Percentiles rank a stretch among this genome's conserved stretches.
phyloP scores from a whole-genome alignment of 2,888 invertebrate genomes.

The Trichogramma dendrolimi region DNA sequence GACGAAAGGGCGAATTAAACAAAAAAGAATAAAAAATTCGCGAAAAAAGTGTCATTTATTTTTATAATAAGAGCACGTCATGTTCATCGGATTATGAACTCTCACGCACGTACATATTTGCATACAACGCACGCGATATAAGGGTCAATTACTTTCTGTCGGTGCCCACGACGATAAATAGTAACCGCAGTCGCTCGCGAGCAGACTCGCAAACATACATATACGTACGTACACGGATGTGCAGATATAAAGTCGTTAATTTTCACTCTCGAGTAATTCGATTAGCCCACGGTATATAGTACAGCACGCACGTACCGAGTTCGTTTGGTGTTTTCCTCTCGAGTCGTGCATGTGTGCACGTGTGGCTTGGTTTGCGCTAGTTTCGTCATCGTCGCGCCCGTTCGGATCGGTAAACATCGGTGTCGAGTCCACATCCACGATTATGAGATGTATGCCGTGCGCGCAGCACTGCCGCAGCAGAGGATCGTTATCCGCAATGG shows the following conservation, averaged over 20 bases:
- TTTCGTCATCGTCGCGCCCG: constrained; percentile 39
- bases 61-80: too few relatives aligned
- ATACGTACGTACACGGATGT: constrained; percentile 13
- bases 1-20: too few relatives aligned
- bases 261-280: constrained; percentile 24
- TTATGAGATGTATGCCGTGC: constrained; percentile 37
- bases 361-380: constrained; percentile 10
- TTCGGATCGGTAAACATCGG: constrained; percentile 28
- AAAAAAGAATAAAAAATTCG: too few relatives aligned
- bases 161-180: too few relatives aligned
- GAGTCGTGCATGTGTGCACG: constrained; percentile 1
- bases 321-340: constrained; percentile 18
- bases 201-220: too few relatives aligned
- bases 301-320: not conserved
- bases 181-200: too few relatives aligned
- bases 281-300: not conserved
- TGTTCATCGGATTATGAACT: too few relatives aligned
- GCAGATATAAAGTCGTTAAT: constrained; percentile 20
- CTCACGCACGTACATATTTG: too few relatives aligned
- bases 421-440: not conserved
- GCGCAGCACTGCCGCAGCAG: constrained; percentile 34
- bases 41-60: too few relatives aligned
- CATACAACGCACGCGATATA: too few relatives aligned
- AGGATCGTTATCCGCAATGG: not conserved
- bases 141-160: too few relatives aligned